Evolutionary conservation across 37 sponge, comb jelly and placozoan genomes (phyloP).

Genomic region (Ianthella basta): DNA sequence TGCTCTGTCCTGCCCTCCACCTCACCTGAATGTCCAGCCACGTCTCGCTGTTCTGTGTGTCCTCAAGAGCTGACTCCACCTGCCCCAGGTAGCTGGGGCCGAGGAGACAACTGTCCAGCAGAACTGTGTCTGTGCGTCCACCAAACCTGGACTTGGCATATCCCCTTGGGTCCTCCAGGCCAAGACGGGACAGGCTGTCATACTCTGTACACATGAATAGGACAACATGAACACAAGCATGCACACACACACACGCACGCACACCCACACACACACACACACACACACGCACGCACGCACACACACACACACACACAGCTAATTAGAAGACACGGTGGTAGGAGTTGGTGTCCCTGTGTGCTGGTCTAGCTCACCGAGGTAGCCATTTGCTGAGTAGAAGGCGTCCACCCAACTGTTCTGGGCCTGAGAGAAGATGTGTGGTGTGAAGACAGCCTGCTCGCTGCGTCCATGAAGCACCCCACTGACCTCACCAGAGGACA

Average conservation of each 20-base stretch:
- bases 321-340: background rate
- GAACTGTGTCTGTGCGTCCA: slow-evolving; percentile 25
- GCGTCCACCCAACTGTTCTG: slow-evolving; percentile 90
- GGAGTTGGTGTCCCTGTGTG: too few species aligned
- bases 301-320: background rate
- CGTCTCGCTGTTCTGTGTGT: slow-evolving; percentile 21
- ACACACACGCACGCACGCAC: too few species aligned
- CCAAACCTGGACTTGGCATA: slow-evolving; percentile 49
- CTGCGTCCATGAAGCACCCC: slow-evolving; percentile 77
- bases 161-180: slow-evolving; percentile 65
- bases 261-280: background rate
- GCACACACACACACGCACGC: background rate
- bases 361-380: slow-evolving; percentile 52
- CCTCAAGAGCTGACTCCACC: slow-evolving; percentile 75
- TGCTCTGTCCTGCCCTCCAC: background rate
- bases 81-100: slow-evolving; percentile 42
- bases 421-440: slow-evolving; percentile 71
- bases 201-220: slow-evolving; percentile 72
- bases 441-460: slow-evolving; percentile 82
- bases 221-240: background rate
- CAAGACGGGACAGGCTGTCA: slow-evolving; percentile 74
- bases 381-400: slow-evolving; percentile 90
- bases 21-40: slow-evolving; percentile 84
- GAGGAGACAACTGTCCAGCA: slow-evolving; percentile 49
- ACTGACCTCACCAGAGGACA: slow-evolving; percentile 57